Evolutionary conservation across 1,140 invertebrate species (phyloP).

Genomic region (Calliopsis andreniformis): DNA sequence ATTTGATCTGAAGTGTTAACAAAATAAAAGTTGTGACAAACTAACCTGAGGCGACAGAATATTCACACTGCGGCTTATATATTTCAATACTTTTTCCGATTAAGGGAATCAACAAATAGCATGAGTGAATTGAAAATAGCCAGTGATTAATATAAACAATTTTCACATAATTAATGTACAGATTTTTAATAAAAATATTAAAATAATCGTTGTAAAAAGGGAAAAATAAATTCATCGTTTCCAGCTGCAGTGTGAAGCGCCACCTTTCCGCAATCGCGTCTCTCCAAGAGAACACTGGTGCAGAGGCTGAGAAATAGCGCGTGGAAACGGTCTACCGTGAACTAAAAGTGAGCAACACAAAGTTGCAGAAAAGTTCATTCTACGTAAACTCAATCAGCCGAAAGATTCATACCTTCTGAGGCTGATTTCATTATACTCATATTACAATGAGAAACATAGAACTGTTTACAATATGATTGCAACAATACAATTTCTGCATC

Average conservation of each 20-base stretch:
- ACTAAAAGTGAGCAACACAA: constrained; percentile 5
- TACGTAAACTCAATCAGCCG: background rate
- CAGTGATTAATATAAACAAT: background rate
- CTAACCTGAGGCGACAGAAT: constrained; percentile 80
- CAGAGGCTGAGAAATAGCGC: constrained; percentile 62
- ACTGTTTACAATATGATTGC: background rate
- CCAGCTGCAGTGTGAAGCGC: constrained; percentile 72
- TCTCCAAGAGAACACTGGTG: constrained; percentile 71
- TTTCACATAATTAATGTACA: background rate
- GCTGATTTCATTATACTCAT: background rate
- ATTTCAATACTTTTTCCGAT: background rate
- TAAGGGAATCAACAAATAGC: background rate
- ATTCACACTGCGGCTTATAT: constrained; percentile 73
- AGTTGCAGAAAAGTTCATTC: constrained; percentile 1
- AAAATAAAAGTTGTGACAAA: constrained; percentile 76
- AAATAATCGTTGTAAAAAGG: constrained; percentile 7
- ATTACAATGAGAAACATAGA: constrained; percentile 31
- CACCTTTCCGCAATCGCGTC: constrained; percentile 71
- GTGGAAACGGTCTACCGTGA: constrained; percentile 63
- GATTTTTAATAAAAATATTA: background rate
- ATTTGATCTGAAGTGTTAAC: constrained; percentile 67
- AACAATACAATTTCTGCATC: constrained; percentile 22
- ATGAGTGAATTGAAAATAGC: background rate
- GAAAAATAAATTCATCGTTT: constrained; percentile 8
- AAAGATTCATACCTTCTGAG: constrained; percentile 14